A percentile compares a stretch with the other conserved stretches of the same genome.
Evolutionary conservation across 2,888 invertebrate genomes (phyloP).

Genomic region (Sesia apiformis): DNA sequence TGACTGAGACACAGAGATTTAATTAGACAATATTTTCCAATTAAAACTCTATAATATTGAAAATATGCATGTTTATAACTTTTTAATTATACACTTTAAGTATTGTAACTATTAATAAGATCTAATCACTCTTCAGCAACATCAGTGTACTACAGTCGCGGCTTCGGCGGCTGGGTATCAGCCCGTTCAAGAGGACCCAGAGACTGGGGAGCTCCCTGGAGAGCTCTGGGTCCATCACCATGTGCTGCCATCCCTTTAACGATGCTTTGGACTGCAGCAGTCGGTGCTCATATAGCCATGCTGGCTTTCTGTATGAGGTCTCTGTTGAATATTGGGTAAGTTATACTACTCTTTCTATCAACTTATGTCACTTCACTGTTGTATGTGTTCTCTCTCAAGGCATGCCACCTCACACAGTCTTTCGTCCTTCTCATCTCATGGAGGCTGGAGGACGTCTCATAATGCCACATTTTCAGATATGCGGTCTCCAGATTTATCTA

Average conservation of each 20-base stretch:
- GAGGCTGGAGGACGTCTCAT: too few relatives aligned
- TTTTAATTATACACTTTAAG: too few relatives aligned
- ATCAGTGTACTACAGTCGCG: conserved; percentile 65
- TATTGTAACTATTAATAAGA: too few relatives aligned
- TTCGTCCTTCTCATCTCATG: too few relatives aligned
- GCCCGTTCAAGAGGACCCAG: conserved; percentile 39
- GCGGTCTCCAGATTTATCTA: not conserved
- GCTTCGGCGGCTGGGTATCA: conserved; percentile 62
- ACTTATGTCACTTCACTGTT: too few relatives aligned
- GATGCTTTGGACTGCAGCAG: conserved; percentile 46
- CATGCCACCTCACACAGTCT: too few relatives aligned
- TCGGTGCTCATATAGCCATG: conserved; percentile 53
- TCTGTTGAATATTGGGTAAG: conserved; percentile 58
- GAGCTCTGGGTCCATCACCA: conserved; percentile 59
- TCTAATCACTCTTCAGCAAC: conserved; percentile 30
- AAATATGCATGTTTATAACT: too few relatives aligned
- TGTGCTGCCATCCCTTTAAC: conserved; percentile 59
- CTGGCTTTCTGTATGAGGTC: conserved; percentile 52
- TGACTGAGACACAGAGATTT: too few relatives aligned
- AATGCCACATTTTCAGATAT: conserved; percentile 1
- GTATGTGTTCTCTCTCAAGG: too few relatives aligned
- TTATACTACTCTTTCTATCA: not conserved
- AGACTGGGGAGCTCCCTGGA: conserved; percentile 57
- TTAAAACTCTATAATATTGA: too few relatives aligned
- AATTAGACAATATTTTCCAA: too few relatives aligned